Evolutionary conservation across 2,888 invertebrate species (phyloP).

Genomic region (Lutraria lutraria): DNA sequence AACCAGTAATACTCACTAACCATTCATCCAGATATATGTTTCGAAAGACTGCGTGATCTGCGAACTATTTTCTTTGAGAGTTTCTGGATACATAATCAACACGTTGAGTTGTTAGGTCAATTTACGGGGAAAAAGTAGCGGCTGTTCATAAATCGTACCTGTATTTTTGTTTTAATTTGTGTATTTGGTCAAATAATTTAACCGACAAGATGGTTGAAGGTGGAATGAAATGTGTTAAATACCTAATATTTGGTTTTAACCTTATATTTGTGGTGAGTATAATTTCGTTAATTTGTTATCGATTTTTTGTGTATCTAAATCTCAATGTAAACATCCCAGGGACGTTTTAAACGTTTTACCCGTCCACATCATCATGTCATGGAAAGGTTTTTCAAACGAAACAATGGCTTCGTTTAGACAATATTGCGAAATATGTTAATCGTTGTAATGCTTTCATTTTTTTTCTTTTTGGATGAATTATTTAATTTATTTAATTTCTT

Average conservation of each 20-base stretch:
- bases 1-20: background rate
- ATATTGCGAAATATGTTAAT: background rate
- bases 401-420: background rate
- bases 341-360: background rate
- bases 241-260: slow-evolving; percentile 85
- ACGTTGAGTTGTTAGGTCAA: slow-evolving; percentile 9
- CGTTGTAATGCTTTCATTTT: no score
- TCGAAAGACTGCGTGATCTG: background rate
- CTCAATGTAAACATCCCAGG: slow-evolving; percentile 9
- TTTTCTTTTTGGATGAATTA: no score
- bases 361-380: slow-evolving; percentile 7
- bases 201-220: slow-evolving; percentile 82
- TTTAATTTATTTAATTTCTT: no score
- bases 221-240: slow-evolving; percentile 86
- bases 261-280: slow-evolving; percentile 86
- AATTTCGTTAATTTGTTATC: background rate
- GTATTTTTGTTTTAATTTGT: slow-evolving; percentile 17
- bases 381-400: background rate
- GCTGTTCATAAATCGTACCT: slow-evolving; percentile 11
- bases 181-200: slow-evolving; percentile 20
- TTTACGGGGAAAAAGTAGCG: slow-evolving; percentile 7
- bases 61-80: background rate
- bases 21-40: background rate
- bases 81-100: background rate
- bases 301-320: slow-evolving; percentile 29